Percentiles rank a stretch among this genome's conserved stretches.
These are phyloP conservation scores for Rhizoglyphus robini DNA, from an alignment of 1,140 invertebrate genomes.

Conservation along the genomic window DNA sequence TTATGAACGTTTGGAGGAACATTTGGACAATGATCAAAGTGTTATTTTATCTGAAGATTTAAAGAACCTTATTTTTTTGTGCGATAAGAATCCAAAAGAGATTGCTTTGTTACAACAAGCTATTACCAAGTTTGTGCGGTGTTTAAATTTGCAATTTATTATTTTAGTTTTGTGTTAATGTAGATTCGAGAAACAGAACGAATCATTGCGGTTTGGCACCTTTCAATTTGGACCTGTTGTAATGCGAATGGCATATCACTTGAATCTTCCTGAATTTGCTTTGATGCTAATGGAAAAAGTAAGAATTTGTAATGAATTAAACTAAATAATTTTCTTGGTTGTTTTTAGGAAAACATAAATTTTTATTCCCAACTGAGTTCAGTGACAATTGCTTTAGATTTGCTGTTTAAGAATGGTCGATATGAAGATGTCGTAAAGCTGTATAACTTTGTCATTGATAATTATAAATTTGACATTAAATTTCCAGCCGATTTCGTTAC, in stretches of 20 bases:
- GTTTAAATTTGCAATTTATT: not conserved
- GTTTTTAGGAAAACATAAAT: constrained; percentile 43
- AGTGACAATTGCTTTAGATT: constrained; percentile 53
- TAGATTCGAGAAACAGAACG: constrained; percentile 57
- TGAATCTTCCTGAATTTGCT: constrained; percentile 53
- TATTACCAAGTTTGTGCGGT: constrained; percentile 24
- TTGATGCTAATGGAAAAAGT: constrained; percentile 36
- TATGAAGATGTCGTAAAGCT: constrained; percentile 51
- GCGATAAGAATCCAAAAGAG: constrained; percentile 44
- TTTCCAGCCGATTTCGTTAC: constrained; percentile 52
- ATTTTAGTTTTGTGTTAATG: constrained; percentile 35
- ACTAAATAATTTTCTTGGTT: not conserved
- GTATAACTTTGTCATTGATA: constrained; percentile 44
- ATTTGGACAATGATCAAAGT: constrained; percentile 1
- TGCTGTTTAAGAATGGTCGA: constrained; percentile 51
- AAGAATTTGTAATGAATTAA: constrained; percentile 11
- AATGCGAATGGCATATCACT: constrained; percentile 57
- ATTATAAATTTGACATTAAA: constrained; percentile 42
- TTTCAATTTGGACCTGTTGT: constrained; percentile 67
- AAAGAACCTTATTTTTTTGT: constrained; percentile 60
- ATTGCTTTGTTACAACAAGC: constrained; percentile 37
- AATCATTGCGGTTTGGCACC: constrained; percentile 54
- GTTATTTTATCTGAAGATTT: constrained; percentile 71
- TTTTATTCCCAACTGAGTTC: constrained; percentile 55
- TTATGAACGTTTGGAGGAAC: not conserved